Evolutionary conservation across 2,113 vertebrate genomes (phyloP).

Genomic region (Cyprinodon variegatus): DNA sequence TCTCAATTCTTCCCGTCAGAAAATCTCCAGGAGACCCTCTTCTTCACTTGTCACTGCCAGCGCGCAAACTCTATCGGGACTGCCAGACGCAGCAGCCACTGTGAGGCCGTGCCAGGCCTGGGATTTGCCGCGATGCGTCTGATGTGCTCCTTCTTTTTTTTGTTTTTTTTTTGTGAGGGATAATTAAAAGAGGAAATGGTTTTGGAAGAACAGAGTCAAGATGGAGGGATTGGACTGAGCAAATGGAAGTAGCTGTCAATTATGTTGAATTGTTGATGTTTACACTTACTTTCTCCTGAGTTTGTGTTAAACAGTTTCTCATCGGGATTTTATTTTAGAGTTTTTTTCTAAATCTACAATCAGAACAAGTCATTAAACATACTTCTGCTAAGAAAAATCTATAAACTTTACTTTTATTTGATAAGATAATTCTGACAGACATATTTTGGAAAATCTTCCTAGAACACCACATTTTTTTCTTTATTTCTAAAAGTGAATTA

Average conservation of each 20-base stretch:
- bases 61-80: constrained; percentile 78
- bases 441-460: not conserved
- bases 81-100: constrained; percentile 78
- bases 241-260: constrained; percentile 81
- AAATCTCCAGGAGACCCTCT: constrained; percentile 73
- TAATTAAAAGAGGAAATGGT: constrained; percentile 84
- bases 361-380: constrained; percentile 46
- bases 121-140: constrained; percentile 80
- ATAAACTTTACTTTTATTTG: too few species aligned
- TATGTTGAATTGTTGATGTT: constrained; percentile 72
- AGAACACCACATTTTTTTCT: not conserved
- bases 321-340: constrained; percentile 67
- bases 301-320: constrained; percentile 48
- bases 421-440: not conserved
- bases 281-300: constrained; percentile 54
- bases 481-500: not conserved
- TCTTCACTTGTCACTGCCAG: constrained; percentile 78
- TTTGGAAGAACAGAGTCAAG: constrained; percentile 76
- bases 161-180: constrained; percentile 58
- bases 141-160: constrained; percentile 82
- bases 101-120: constrained; percentile 79
- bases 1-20: constrained; percentile 75
- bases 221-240: constrained; percentile 56
- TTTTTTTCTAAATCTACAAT: constrained; percentile 58
- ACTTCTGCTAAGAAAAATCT: constrained; percentile 11